phyloP scores from a whole-genome alignment of 2,113 vertebrate species.

The Tonatia bakeri region DNA sequence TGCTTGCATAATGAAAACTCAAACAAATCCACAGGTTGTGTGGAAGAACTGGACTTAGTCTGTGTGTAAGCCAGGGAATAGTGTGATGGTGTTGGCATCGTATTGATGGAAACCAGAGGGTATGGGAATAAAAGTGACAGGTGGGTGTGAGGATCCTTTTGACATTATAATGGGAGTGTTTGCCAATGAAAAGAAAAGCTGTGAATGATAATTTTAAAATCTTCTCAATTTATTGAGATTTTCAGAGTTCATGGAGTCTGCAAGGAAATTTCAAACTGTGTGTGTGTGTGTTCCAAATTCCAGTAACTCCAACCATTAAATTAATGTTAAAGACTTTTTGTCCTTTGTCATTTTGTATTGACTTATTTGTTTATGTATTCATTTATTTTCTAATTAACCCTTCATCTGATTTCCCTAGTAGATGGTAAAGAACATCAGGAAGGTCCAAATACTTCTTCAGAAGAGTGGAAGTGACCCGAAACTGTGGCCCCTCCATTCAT shows the following conservation, averaged over 20 bases:
- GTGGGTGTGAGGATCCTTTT: neutral
- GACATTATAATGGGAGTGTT: neutral
- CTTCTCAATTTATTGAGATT: neutral
- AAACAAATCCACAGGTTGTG: neutral
- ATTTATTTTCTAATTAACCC: neutral
- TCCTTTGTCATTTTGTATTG: neutral
- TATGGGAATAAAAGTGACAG: neutral
- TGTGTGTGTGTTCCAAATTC: neutral
- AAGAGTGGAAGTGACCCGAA: neutral
- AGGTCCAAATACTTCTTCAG: neutral
- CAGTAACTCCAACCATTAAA: neutral
- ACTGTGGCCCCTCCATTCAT: neutral
- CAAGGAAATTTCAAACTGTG: neutral
- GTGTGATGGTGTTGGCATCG: neutral
- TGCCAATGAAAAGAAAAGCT: neutral
- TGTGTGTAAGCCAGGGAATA: neutral
- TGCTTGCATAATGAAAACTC: neutral
- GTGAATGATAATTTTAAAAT: neutral
- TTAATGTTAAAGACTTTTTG: neutral
- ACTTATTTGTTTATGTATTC: neutral
- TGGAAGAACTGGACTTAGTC: neutral
- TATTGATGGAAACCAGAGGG: neutral
- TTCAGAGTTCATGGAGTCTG: neutral
- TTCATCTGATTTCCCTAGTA: neutral
- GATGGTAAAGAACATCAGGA: neutral